phyloP scores from a whole-genome alignment of 2,888 invertebrate species.

The Chesias legatella region DNA sequence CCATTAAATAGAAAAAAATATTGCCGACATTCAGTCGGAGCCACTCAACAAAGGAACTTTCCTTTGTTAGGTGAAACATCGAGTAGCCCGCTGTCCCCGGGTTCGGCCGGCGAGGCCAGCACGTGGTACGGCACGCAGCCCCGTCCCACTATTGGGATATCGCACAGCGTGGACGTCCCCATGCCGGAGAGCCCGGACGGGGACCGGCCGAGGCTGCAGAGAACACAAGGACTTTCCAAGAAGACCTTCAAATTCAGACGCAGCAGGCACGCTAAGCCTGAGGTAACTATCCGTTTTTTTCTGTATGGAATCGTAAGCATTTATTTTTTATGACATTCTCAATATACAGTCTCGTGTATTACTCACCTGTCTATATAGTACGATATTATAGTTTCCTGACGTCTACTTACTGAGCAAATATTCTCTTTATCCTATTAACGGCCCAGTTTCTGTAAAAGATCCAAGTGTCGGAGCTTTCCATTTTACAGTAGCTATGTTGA shows the following conservation, averaged over 20 bases:
- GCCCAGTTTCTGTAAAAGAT: too few species aligned
- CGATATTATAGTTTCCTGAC: too few species aligned
- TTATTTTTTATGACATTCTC: too few species aligned
- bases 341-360: too few species aligned
- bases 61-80: conserved; percentile 84
- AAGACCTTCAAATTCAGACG: conserved; percentile 94
- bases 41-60: not conserved
- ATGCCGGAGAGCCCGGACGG: conserved; percentile 34
- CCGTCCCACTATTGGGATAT: conserved; percentile 44
- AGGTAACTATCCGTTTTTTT: conserved; percentile 67
- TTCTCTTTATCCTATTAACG: too few species aligned
- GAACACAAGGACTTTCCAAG: conserved; percentile 95
- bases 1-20: too few species aligned
- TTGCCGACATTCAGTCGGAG: too few species aligned
- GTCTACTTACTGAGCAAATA: too few species aligned
- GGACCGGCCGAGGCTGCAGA: conserved; percentile 87
- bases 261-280: conserved; percentile 85
- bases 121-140: conserved; percentile 64
- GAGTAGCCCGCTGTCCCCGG: conserved; percentile 87
- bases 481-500: too few species aligned
- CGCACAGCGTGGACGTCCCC: conserved; percentile 39
- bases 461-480: too few species aligned
- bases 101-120: conserved; percentile 67
- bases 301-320: too few species aligned
- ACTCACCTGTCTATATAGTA: too few species aligned